Base-by-base conservation (phyloP, 2,113 vertebrate genomes). In the Calidris pugnax region DNA sequence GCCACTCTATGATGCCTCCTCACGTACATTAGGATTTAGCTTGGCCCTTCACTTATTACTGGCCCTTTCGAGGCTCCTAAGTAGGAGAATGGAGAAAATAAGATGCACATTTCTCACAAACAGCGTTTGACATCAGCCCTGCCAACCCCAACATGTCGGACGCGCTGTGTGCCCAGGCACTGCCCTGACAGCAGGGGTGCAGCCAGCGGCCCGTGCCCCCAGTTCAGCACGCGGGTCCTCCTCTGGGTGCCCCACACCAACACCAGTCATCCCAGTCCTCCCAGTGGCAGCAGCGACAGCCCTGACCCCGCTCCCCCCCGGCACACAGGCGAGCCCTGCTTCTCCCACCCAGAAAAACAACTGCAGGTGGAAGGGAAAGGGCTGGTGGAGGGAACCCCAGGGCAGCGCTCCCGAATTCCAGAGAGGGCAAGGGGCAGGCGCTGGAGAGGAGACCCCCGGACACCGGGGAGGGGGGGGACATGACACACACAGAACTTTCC, bases 401-500 rank as follows among this genome's bases (percentile, higher is more conserved):
- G 50, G 37, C 63, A 24, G 35, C 14, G 4, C 12, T 33, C 32
- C 60, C 2, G 18, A 11, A 20, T 0, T 4, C 0, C 6, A 28
- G 35, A 17, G 7, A 9, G 10, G 7, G 23, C 1, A 6, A 23
- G 8, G 6, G 45, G 30, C 81, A 16, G 59, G 87, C 3, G 15
- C 23, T 1, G 20, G 33, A 10, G 23, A 3, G 10, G 27, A 22
- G 33, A 22, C 8, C 27, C 19, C 66, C 7, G 43, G 33, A 14
- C 81, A 57, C 10, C 6, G 50, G 62, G 15, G 43, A 7, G 10
- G 10, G 11, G 47, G 35, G 27, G n/a, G 45, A 41, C 41, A 41
- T 14, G 12, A 41, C 13, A 41, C 19, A 47, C 47, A 80, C 43
- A 7, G 62, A 64, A 87, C 95, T 88, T 73, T 73, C 57, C n/a